A percentile compares a stretch with the other conserved stretches of the same genome.
These are phyloP conservation scores for Lacerta bilineata DNA, from an alignment of 2,797 vertebrate genomes.

Conservation along the genomic window DNA sequence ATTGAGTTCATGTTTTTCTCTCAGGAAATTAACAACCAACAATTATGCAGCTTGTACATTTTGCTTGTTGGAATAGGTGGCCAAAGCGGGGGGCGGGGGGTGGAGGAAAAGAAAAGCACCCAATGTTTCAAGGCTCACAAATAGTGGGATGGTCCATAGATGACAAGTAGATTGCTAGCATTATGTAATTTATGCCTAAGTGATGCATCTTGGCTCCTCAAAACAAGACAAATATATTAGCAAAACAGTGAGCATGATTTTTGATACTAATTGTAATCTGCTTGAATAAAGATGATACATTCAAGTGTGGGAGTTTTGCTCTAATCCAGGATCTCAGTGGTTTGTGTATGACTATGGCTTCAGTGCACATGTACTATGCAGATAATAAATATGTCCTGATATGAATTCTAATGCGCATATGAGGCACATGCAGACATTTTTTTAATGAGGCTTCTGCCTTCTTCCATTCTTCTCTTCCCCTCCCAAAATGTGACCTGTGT, in stretches of 20 bases:
- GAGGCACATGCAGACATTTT: no score
- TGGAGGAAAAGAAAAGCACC: constrained; percentile 33
- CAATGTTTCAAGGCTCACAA: constrained; percentile 48
- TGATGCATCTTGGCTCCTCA: not conserved
- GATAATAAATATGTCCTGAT: not conserved
- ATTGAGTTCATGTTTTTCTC: constrained; percentile 72
- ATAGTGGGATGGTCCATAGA: constrained; percentile 42
- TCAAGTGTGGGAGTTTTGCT: not conserved
- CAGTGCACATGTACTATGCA: no score
- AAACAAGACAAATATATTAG: not conserved
- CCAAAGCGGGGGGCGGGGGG: not conserved
- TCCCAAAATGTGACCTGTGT: not conserved
- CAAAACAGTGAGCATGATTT: not conserved
- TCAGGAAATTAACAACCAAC: constrained; percentile 68
- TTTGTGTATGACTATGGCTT: not conserved
- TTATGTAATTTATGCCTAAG: constrained; percentile 25
- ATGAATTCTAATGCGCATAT: not conserved
- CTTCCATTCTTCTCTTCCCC: not conserved
- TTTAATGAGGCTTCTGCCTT: not conserved
- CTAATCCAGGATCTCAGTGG: not conserved
- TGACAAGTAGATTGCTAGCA: constrained; percentile 59
- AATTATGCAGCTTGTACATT: constrained; percentile 65
- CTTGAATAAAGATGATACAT: not conserved
- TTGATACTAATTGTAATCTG: not conserved
- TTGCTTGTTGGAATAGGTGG: constrained; percentile 34